A percentile compares a stretch with the other conserved stretches of the same genome.
Conservation (phyloP, 2,113 vertebrate genomes). For the Reinhardtius hippoglossoides region DNA sequence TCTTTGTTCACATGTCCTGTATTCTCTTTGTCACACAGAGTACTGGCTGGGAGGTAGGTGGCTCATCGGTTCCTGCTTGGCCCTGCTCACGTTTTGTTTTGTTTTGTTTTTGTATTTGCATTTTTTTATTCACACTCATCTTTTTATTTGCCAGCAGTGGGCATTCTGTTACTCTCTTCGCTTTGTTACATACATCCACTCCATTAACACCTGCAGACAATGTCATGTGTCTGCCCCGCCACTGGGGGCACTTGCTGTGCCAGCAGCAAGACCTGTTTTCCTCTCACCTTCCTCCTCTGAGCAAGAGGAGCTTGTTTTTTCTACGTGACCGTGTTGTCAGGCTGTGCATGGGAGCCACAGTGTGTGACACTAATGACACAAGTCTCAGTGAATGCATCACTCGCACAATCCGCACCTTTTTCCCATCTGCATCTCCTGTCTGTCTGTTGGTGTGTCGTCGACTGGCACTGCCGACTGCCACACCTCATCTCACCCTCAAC, state of each 20-base stretch:
- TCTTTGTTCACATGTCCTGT: slow-evolving; percentile 84
- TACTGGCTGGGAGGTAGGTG: slow-evolving; percentile 99
- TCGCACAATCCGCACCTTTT: slow-evolving; percentile 74
- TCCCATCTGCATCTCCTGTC: slow-evolving; percentile 64
- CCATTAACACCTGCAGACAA: slow-evolving; percentile 91
- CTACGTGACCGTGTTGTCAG: slow-evolving; percentile 79
- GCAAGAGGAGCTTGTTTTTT: slow-evolving; percentile 58
- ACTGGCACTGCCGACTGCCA: slow-evolving; percentile 76
- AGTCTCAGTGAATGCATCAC: slow-evolving; percentile 92
- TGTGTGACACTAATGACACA: slow-evolving; percentile 85
- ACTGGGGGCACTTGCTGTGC: slow-evolving; percentile 70
- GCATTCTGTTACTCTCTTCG: slow-evolving; percentile 90
- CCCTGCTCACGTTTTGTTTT: slow-evolving; percentile 82
- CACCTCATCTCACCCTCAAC: slow-evolving; percentile 75
- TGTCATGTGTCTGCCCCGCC: slow-evolving; percentile 62
- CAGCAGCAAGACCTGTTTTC: slow-evolving; percentile 47
- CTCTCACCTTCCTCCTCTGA: slow-evolving; percentile 49
- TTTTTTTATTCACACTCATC: slow-evolving; percentile 60
- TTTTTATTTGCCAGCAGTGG: slow-evolving; percentile 90
- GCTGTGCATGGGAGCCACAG: slow-evolving; percentile 93
- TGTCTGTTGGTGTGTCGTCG: slow-evolving; percentile 63
- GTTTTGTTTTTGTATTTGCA: slow-evolving; percentile 35
- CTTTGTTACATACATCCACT: slow-evolving; percentile 85
- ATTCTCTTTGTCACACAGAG: slow-evolving; percentile 98
- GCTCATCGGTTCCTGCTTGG: slow-evolving; percentile 91